Percentiles rank a stretch among this genome's conserved stretches.
Conservation (phyloP, 2,797 vertebrate genomes). For the Rhabdophis nuchalis region DNA sequence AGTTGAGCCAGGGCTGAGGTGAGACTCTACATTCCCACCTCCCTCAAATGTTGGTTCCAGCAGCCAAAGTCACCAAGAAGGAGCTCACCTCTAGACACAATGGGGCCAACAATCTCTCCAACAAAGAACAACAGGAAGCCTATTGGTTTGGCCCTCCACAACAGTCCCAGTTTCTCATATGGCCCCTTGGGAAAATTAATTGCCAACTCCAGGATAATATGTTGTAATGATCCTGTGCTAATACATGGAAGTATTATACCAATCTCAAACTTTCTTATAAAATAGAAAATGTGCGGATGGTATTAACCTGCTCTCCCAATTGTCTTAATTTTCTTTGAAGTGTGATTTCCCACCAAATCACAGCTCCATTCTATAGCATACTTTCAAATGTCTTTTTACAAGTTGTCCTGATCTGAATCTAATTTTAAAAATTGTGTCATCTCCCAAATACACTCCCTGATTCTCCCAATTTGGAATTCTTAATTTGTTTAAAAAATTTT, state of each 20-base stretch:
- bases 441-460: not conserved
- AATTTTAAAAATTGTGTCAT: not conserved
- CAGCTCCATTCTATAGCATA: not conserved
- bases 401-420: not conserved
- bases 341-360: not conserved
- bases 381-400: not conserved
- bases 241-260: too few species aligned
- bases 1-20: not conserved
- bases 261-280: not conserved
- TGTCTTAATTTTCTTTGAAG: not conserved
- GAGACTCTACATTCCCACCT: not conserved
- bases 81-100: not conserved
- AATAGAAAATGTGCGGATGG: not conserved
- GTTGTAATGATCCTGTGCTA: not conserved
- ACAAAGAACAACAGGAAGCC: not conserved
- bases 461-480: not conserved
- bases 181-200: not conserved
- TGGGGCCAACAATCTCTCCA: not conserved
- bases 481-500: not conserved
- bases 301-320: not conserved
- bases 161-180: not conserved
- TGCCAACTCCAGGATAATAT: not conserved
- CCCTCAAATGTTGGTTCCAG: not conserved
- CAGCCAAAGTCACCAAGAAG: not conserved
- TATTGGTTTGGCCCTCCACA: not conserved